These are phyloP conservation scores for Philonicus albiceps DNA, from an alignment of 2,888 invertebrate genomes.

Conservation along the genomic window DNA sequence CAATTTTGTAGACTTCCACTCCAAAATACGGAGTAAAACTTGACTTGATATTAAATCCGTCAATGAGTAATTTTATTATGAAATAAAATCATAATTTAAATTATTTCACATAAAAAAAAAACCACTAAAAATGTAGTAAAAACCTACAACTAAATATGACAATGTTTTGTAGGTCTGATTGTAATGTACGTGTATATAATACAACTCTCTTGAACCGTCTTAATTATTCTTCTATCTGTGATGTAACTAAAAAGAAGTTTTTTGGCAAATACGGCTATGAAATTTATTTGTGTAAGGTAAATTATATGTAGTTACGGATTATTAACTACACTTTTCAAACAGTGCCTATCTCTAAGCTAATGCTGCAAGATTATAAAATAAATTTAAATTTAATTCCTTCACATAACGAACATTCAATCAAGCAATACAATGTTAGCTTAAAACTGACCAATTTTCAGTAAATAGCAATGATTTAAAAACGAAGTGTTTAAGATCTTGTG, in stretches of 20 bases:
- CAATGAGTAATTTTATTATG: neutral
- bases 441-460: neutral
- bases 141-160: neutral
- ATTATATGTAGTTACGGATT: neutral
- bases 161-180: neutral
- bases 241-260: constrained; percentile 16
- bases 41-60: neutral
- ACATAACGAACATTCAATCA: neutral
- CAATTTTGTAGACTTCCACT: constrained; percentile 19
- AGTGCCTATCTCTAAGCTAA: constrained; percentile 27
- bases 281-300: neutral
- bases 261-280: neutral
- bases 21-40: neutral
- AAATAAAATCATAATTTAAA: neutral
- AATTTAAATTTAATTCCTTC: neutral
- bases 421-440: neutral
- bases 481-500: neutral
- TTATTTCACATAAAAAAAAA: neutral
- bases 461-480: neutral
- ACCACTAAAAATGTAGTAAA: neutral
- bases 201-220: constrained; percentile 7
- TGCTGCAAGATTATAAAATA: neutral
- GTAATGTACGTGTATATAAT: neutral
- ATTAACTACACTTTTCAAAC: constrained; percentile 6
- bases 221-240: constrained; percentile 27